phyloP scores from a whole-genome alignment of 2,113 vertebrate species.

The Conger conger region DNA sequence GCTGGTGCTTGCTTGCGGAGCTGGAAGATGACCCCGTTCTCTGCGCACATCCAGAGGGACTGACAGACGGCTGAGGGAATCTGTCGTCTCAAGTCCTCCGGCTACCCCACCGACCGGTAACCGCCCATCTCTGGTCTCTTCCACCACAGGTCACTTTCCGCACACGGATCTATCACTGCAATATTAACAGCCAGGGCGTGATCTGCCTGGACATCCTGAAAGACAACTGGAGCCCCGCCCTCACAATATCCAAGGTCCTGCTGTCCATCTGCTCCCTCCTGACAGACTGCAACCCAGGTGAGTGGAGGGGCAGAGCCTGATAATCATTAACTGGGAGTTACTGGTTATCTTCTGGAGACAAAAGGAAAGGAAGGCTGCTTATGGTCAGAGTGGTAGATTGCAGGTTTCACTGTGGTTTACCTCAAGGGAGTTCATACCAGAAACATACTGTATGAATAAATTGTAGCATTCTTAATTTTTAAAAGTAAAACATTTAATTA shows the following conservation, averaged over 20 bases:
- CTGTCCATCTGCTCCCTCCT: conserved; percentile 91
- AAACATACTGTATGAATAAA: too few relatives aligned
- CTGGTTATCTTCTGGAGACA: too few relatives aligned
- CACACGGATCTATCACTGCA: conserved; percentile 92
- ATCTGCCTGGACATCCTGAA: conserved; percentile 93
- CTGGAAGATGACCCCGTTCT: neutral
- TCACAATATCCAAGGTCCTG: conserved; percentile 93
- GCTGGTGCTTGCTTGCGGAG: neutral
- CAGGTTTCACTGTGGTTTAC: neutral
- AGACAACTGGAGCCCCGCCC: conserved; percentile 91
- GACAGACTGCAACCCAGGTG: conserved; percentile 91
- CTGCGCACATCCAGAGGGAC: neutral
- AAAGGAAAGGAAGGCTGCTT: too few relatives aligned
- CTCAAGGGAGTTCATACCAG: too few relatives aligned
- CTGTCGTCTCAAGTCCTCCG: neutral
- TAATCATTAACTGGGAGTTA: too few relatives aligned
- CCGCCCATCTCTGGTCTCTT: neutral
- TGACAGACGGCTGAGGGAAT: neutral
- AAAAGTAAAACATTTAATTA: too few relatives aligned
- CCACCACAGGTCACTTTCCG: conserved; percentile 82
- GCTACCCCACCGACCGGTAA: neutral
- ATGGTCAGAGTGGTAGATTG: neutral
- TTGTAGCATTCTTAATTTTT: neutral
- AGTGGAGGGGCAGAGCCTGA: conserved; percentile 45
- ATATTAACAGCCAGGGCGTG: conserved; percentile 94